Evolutionary conservation across 2,797 vertebrate genomes (phyloP).

Genomic region (Coranthus polyacanthus): DNA sequence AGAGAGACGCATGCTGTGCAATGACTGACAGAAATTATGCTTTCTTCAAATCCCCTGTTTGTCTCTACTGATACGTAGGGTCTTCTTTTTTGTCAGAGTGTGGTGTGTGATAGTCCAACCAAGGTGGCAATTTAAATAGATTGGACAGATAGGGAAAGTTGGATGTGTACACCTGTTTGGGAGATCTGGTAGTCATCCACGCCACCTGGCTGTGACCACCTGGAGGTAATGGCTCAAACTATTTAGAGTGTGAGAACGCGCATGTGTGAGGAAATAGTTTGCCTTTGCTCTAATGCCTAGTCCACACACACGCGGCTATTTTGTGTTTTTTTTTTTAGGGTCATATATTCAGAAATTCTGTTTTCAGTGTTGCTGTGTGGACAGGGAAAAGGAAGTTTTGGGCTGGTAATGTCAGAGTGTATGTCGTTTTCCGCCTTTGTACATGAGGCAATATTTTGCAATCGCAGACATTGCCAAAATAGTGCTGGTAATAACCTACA

Average conservation of each 20-base stretch:
- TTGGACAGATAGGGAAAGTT: conserved; percentile 32
- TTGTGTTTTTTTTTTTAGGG: neutral
- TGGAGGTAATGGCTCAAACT: conserved; percentile 67
- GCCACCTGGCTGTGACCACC: conserved; percentile 63
- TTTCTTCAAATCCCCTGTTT: neutral
- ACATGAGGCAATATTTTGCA: too few species aligned
- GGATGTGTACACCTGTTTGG: conserved; percentile 38
- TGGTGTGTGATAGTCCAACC: conserved; percentile 11
- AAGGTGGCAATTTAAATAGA: conserved; percentile 40
- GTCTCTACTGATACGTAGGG: neutral
- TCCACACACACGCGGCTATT: too few species aligned
- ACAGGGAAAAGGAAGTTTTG: too few species aligned
- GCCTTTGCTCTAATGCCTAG: too few species aligned
- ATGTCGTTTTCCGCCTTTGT: too few species aligned
- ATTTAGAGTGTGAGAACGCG: conserved; percentile 25
- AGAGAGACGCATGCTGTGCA: conserved; percentile 2
- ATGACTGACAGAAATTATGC: neutral
- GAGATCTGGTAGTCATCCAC: conserved; percentile 37
- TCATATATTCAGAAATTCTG: too few species aligned
- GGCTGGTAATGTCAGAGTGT: too few species aligned
- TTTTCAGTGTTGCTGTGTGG: too few species aligned
- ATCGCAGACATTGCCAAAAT: too few species aligned
- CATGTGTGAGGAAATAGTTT: conserved; percentile 2
- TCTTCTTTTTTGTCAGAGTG: conserved; percentile 5
- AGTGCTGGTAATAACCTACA: too few species aligned